Evolutionary conservation across 2,888 invertebrate genomes (phyloP), one percentile per base, ranked within the genome.

Genomic region (Stegana nigrithorax): DNA sequence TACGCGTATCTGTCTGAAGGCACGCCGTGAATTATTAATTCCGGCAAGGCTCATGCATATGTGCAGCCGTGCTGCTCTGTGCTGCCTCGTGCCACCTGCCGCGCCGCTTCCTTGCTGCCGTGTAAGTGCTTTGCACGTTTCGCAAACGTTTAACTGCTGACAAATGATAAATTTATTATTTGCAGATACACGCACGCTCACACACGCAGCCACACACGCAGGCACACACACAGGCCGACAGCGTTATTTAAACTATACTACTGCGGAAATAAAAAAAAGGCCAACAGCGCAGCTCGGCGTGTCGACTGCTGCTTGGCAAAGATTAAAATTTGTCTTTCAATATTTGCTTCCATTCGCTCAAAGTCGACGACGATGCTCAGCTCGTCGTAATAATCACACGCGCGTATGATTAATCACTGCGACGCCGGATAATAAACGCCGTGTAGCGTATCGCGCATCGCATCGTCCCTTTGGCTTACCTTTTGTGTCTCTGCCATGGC

Each of bases 91-190:
- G n/a, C n/a, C n/a, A n/a, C 36, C 36, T 36, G 36, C 36, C 14
- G 36, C 36, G 36, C 36, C 10, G 36, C 36, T 36, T n/a, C n/a
- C 12, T 29, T 29, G 29, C 29, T 26, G 32, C 27, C 21, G 36
- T 50, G 45, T 17, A 26, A 32, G 19, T 21, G 60, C 45, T 45
- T 65, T 63, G 71, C 74, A 75, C 75, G 69, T 68, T 71, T 70
- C 67, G 73, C 72, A 68, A 70, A 73, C 72, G 72, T 75, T 77
- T 80, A 81, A 75, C 77, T 77, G 81, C 80, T 81, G 81, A 82
- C 80, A 81, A 82, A 82, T 83, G 78, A 82, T 78, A 77, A 80
- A 83, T 83, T 81, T 81, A 78, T 80, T 79, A 81, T 81, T 82
- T 81, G 72, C 75, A 74, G 72, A 64, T 64, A 67, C 61, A 56